Base-by-base conservation (phyloP, 2,113 vertebrate genomes). In the Calonectris borealis region DNA sequence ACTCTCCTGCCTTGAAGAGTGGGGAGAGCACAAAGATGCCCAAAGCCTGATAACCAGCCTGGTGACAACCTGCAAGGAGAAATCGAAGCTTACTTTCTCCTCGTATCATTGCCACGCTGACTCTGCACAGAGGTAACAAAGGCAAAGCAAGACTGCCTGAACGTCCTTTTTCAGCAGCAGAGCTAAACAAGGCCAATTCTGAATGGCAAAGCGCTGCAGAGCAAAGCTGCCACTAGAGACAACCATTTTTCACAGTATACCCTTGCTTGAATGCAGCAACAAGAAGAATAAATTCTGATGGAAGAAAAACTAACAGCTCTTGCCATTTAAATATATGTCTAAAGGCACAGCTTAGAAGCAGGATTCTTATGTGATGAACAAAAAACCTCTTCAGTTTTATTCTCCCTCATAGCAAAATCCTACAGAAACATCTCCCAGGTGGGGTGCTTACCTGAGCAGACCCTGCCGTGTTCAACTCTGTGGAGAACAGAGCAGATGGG, bases 231-330 rank as follows among this genome's bases (percentile, higher is more conserved):
- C 76, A 60, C 78, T 36, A 54, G 58, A 94, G 79, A 94, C 0
- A 0, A 71, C 31, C 0, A 4, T n/a, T 95, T 92, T 80, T 69
- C 92, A 87, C 29, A 36, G 17, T 8, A 49, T 11, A 77, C 16
- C 46, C 62, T 66, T 3, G 1, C 71, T 31, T 83, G 79, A 94
- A 85, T 20, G 40, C 2, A 0, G 73, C 52, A 62, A 66, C 71
- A 49, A 60, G 42, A 95, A 58, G 25, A 90, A 83, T 40, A 69
- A 86, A 90, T 64, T 78, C 77, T 61, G 57, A 86, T 0, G 0
- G 69, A 84, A 95, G 77, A 84, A 94, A 97, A 93, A 82, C 72
- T n/a, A 72, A 75, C 61, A 84, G 65, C 44, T 48, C 70, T 82
- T 86, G 24, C 77, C 70, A 82, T 68, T 94, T 86, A 75, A 82